Percentiles rank a stretch among this genome's conserved stretches.
Evolutionary conservation across 2,113 vertebrate genomes (phyloP).

Genomic region (Turnix velox): DNA sequence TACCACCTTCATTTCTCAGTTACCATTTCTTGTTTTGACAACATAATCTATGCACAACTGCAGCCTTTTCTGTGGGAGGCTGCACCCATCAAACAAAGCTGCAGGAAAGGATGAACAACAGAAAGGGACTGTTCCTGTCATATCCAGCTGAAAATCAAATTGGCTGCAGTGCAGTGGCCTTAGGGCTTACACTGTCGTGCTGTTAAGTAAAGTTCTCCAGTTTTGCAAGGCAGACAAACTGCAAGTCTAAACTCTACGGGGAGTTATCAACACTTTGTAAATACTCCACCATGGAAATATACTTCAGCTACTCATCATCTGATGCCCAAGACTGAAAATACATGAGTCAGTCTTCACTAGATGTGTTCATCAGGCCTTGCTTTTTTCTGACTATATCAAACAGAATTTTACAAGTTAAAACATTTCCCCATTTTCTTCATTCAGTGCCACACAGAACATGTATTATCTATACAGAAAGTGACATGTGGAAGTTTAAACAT

Average conservation of each 20-base stretch:
- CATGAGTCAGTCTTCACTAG: neutral
- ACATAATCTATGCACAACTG: too few species aligned
- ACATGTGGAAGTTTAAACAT: neutral
- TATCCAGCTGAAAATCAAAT: neutral
- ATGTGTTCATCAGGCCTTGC: neutral
- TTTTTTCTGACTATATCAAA: neutral
- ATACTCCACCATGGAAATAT: neutral
- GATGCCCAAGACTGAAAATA: neutral
- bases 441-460: neutral
- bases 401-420: neutral
- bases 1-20: neutral
- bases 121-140: neutral
- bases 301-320: neutral
- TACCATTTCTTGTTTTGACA: neutral
- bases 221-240: neutral
- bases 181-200: neutral
- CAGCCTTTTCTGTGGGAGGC: neutral
- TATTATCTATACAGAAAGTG: neutral
- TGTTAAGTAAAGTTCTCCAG: neutral
- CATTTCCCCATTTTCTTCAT: neutral
- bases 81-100: neutral
- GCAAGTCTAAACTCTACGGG: neutral
- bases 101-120: neutral
- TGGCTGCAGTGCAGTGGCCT: neutral
- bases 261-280: neutral